phyloP scores from a whole-genome alignment of 2,888 invertebrate species.

The Eremobia ochroleuca region DNA sequence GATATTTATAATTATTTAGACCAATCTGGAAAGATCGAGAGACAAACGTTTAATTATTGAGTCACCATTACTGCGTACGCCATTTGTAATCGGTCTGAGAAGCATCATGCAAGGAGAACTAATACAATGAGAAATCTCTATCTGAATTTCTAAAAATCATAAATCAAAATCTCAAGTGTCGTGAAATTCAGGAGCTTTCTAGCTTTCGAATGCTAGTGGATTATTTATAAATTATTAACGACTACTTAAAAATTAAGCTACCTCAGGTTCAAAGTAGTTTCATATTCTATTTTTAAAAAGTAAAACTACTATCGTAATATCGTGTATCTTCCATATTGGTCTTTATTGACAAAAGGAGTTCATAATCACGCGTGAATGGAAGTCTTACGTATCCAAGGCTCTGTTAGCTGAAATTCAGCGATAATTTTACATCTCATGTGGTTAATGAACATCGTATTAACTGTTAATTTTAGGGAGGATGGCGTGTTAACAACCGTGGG shows the following conservation, averaged over 20 bases:
- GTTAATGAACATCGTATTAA: constrained; percentile 52
- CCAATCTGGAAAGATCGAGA: not conserved
- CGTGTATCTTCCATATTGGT: not conserved
- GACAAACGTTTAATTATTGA: not conserved
- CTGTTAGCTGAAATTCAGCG: constrained; percentile 28
- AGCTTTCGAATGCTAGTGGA: not conserved
- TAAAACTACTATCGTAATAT: not conserved
- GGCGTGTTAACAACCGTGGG: constrained; percentile 15
- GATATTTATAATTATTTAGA: not conserved
- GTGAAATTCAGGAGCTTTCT: not conserved
- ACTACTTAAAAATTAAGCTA: not conserved
- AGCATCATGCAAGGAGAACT: not conserved
- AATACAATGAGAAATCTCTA: not conserved
- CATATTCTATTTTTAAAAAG: not conserved
- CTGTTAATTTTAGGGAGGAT: constrained; percentile 39
- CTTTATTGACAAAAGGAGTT: constrained; percentile 26
- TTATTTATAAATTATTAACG: not conserved
- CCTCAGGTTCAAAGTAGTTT: not conserved
- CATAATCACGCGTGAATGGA: constrained; percentile 12
- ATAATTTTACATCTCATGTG: constrained; percentile 52
- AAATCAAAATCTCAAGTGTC: not conserved
- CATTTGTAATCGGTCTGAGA: not conserved
- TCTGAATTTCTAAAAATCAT: not conserved
- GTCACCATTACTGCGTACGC: not conserved
- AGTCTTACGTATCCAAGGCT: constrained; percentile 36